Evolutionary conservation across 1,140 invertebrate species (phyloP).

Genomic region (Heliconius hewitsoni): DNA sequence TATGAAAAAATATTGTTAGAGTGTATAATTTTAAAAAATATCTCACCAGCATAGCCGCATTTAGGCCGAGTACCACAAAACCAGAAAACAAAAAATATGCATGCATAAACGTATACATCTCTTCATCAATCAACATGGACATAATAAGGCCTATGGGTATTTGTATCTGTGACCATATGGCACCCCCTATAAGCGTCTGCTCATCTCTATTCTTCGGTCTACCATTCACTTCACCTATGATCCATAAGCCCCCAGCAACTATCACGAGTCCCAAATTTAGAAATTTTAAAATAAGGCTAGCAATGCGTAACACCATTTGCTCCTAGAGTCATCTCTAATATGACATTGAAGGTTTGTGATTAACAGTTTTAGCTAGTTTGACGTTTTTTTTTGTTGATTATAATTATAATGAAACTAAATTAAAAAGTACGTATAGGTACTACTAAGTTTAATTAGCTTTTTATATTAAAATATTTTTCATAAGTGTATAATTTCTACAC

Average conservation of each 20-base stretch:
- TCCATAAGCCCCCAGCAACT: constrained; percentile 54
- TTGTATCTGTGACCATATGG: constrained; percentile 65
- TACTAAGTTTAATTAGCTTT: no score
- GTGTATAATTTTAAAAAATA: constrained; percentile 16
- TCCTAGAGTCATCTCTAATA: not conserved
- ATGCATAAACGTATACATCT: constrained; percentile 51
- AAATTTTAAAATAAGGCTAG: constrained; percentile 51
- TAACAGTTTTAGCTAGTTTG: not conserved
- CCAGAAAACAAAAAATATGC: constrained; percentile 55
- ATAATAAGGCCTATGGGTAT: constrained; percentile 63
- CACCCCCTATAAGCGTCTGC: constrained; percentile 59
- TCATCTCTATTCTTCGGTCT: constrained; percentile 58
- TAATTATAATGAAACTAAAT: not conserved
- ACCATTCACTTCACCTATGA: constrained; percentile 44
- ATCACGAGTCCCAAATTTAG: constrained; percentile 51
- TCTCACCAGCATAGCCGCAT: constrained; percentile 56
- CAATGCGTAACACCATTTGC: constrained; percentile 40
- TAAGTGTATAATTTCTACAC: no score
- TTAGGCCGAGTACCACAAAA: constrained; percentile 42
- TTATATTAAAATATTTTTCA: no score
- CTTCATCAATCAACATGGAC: constrained; percentile 52
- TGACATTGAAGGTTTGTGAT: not conserved
- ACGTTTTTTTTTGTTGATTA: not conserved
- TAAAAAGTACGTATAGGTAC: not conserved
- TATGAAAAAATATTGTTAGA: not conserved